Evolutionary conservation across 2,113 vertebrate species (phyloP).

Genomic region (Ophiodon elongatus): DNA sequence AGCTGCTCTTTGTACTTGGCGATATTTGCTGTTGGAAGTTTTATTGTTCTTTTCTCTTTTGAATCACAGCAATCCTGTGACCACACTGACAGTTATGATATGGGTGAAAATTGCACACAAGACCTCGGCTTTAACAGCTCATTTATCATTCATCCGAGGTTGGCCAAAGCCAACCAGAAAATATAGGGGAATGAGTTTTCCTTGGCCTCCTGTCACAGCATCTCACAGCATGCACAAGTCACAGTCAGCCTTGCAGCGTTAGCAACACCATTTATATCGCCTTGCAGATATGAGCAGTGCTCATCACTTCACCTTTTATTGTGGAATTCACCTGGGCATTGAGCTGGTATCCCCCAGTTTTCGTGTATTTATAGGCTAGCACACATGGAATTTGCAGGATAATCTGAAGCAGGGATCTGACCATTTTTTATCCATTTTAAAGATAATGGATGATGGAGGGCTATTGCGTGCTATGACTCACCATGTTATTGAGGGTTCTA

Average conservation of each 20-base stretch:
- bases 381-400: background rate
- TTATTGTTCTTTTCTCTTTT: slow-evolving; percentile 31
- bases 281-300: slow-evolving; percentile 52
- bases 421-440: slow-evolving; percentile 40
- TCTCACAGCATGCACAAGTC: slow-evolving; percentile 47
- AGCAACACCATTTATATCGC: slow-evolving; percentile 60
- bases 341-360: slow-evolving; percentile 32
- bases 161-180: slow-evolving; percentile 57
- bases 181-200: slow-evolving; percentile 71
- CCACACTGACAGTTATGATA: slow-evolving; percentile 49
- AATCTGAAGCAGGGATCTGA: slow-evolving; percentile 41
- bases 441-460: slow-evolving; percentile 44
- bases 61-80: slow-evolving; percentile 31
- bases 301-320: slow-evolving; percentile 43
- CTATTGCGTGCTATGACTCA: background rate
- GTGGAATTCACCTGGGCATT: slow-evolving; percentile 25
- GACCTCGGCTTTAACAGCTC: slow-evolving; percentile 61
- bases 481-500: background rate
- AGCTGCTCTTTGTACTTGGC: background rate
- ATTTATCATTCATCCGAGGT: slow-evolving; percentile 75
- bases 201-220: slow-evolving; percentile 62
- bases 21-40: slow-evolving; percentile 1
- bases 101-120: slow-evolving; percentile 39
- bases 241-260: slow-evolving; percentile 46
- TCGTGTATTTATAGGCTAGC: slow-evolving; percentile 23